phyloP scores from a whole-genome alignment of 1,140 invertebrate genomes.

The Brachionus calyciflorus region DNA sequence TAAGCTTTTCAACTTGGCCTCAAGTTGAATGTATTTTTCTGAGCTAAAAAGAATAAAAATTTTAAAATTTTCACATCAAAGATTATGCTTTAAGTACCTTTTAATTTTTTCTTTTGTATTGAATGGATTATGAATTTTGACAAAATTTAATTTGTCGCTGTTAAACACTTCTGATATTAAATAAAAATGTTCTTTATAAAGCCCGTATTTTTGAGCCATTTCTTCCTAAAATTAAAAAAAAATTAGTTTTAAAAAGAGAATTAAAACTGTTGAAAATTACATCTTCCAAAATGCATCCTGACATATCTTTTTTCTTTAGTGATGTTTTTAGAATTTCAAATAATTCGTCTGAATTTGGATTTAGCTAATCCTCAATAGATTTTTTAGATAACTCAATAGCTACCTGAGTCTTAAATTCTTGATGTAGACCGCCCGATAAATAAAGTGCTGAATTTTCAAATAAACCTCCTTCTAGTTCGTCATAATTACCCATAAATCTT shows the following conservation, averaged over 20 bases:
- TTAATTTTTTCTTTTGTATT: conserved; percentile 40
- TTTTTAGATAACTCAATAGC: neutral
- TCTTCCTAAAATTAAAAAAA: conserved; percentile 7
- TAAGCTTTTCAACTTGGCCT: conserved; percentile 27
- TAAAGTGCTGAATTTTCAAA: conserved; percentile 40
- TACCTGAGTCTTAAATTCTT: conserved; percentile 1
- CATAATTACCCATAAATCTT: conserved; percentile 45
- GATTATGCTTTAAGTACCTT: neutral
- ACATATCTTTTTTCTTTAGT: conserved; percentile 29
- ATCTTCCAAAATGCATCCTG: conserved; percentile 43
- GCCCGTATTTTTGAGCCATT: conserved; percentile 45
- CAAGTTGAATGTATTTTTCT: conserved; percentile 10
- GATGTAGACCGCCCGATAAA: conserved; percentile 36
- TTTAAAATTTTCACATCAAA: too few species aligned
- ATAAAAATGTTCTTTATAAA: conserved; percentile 45
- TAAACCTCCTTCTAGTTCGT: conserved; percentile 36
- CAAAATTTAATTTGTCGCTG: conserved; percentile 16
- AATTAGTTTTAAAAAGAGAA: neutral
- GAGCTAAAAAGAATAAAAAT: neutral
- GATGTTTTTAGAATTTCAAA: conserved; percentile 29
- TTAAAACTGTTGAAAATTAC: too few species aligned
- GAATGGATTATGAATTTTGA: conserved; percentile 44
- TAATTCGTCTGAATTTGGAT: conserved; percentile 21
- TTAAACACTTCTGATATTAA: conserved; percentile 17
- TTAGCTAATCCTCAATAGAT: neutral